A percentile compares a stretch with the other conserved stretches of the same genome.
Conservation (phyloP, 2,888 invertebrate species). For the Temnothorax unifasciatus region DNA sequence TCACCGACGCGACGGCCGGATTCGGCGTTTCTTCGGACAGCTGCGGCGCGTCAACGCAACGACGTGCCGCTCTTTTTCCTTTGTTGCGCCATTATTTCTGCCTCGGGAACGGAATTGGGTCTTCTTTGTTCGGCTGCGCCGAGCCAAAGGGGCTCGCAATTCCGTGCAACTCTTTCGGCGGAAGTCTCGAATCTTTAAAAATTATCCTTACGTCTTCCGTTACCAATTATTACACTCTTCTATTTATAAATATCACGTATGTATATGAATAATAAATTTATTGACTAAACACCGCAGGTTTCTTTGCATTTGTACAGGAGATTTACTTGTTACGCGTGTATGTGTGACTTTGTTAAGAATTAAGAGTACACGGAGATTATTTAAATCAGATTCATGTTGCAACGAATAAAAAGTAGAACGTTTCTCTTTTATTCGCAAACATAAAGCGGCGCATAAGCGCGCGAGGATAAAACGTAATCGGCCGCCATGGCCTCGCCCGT, state of each 20-base stretch:
- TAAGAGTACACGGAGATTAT: constrained; percentile 32
- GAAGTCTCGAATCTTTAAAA: background rate
- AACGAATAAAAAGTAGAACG: constrained; percentile 24
- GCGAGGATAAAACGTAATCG: constrained; percentile 29
- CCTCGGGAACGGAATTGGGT: constrained; percentile 1
- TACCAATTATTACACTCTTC: background rate
- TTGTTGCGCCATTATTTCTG: constrained; percentile 25
- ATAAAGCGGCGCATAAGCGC: constrained; percentile 3
- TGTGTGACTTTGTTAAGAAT: constrained; percentile 20
- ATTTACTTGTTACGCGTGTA: background rate
- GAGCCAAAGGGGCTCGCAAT: background rate
- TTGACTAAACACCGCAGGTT: background rate
- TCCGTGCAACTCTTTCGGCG: background rate
- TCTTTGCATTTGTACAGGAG: background rate
- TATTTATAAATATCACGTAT: background rate
- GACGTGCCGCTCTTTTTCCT: background rate
- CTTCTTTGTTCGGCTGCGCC: constrained; percentile 12
- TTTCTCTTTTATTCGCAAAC: constrained; percentile 15
- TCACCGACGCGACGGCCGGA: background rate
- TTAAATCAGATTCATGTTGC: constrained; percentile 18
- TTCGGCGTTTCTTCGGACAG: background rate
- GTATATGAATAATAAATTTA: background rate
- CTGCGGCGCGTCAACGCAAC: constrained; percentile 27
- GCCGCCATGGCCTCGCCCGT: constrained; percentile 33
- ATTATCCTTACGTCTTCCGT: background rate